Conservation (phyloP, 2,113 vertebrate species). For the Sisor rabdophorus region DNA sequence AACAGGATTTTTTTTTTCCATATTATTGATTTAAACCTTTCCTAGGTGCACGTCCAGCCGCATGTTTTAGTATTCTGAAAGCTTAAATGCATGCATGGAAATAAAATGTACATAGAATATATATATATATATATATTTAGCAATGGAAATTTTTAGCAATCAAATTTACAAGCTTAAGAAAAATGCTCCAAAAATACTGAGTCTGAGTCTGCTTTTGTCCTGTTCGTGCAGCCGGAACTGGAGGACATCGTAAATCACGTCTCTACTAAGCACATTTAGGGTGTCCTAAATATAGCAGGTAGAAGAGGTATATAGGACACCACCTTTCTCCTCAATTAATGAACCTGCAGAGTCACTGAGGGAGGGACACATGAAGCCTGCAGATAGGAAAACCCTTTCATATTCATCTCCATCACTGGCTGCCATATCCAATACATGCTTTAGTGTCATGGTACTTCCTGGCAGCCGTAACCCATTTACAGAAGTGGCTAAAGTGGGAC, state of each 20-base stretch:
- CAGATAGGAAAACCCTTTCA: slow-evolving; percentile 35
- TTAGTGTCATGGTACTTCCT: neutral
- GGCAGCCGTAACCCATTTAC: neutral
- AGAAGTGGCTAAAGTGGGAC: slow-evolving; percentile 26
- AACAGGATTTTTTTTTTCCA: slow-evolving; percentile 6
- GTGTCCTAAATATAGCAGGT: slow-evolving; percentile 45
- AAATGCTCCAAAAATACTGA: slow-evolving; percentile 13
- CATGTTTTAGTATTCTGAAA: neutral
- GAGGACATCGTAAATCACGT: slow-evolving; percentile 49
- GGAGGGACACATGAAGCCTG: slow-evolving; percentile 30
- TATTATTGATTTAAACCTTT: neutral
- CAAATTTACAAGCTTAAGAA: neutral
- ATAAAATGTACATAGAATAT: too few relatives aligned
- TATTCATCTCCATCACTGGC: slow-evolving; percentile 5
- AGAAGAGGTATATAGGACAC: slow-evolving; percentile 53
- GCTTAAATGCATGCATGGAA: neutral
- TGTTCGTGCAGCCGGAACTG: slow-evolving; percentile 17
- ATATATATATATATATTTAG: neutral
- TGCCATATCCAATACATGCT: slow-evolving; percentile 26
- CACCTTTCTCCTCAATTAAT: slow-evolving; percentile 47
- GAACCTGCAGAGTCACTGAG: slow-evolving; percentile 37
- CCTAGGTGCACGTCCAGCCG: neutral
- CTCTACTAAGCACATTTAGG: slow-evolving; percentile 51
- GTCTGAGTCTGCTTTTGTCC: slow-evolving; percentile 15
- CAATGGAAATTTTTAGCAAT: neutral